These are phyloP conservation scores for Amphipyra berbera DNA, from an alignment of 2,888 invertebrate genomes.

Conservation along the genomic window DNA sequence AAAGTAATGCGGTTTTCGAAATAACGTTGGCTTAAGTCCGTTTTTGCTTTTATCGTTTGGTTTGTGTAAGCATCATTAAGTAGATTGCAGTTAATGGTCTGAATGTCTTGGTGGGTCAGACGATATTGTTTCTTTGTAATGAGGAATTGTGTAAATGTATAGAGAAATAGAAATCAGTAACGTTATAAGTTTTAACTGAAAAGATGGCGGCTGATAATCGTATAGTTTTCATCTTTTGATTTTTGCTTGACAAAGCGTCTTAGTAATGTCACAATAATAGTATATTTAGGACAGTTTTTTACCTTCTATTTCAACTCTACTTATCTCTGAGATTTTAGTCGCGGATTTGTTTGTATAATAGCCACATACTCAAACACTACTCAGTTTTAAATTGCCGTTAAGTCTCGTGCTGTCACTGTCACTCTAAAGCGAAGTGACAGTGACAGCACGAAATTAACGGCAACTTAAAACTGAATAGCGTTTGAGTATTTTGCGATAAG, in stretches of 20 bases:
- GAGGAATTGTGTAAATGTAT: conserved; percentile 17
- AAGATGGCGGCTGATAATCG: neutral
- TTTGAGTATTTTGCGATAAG: no score
- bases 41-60: conserved; percentile 42
- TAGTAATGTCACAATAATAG: no score
- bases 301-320: no score
- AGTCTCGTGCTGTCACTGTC: no score
- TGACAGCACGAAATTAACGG: no score
- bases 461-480: no score
- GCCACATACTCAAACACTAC: no score
- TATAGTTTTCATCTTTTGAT: neutral
- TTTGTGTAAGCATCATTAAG: conserved; percentile 47
- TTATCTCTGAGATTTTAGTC: no score
- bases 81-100: conserved; percentile 44
- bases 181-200: conserved; percentile 7
- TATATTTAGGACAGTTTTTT: no score
- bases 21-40: conserved; percentile 29
- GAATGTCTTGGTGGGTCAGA: conserved; percentile 28
- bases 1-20: conserved; percentile 58
- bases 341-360: no score
- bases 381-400: no score
- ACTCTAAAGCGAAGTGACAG: no score
- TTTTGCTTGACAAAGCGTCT: neutral
- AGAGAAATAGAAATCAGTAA: conserved; percentile 1
- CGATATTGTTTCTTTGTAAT: conserved; percentile 38